Evolutionary conservation across 2,113 vertebrate genomes (phyloP).

Genomic region (Xenopus borealis): DNA sequence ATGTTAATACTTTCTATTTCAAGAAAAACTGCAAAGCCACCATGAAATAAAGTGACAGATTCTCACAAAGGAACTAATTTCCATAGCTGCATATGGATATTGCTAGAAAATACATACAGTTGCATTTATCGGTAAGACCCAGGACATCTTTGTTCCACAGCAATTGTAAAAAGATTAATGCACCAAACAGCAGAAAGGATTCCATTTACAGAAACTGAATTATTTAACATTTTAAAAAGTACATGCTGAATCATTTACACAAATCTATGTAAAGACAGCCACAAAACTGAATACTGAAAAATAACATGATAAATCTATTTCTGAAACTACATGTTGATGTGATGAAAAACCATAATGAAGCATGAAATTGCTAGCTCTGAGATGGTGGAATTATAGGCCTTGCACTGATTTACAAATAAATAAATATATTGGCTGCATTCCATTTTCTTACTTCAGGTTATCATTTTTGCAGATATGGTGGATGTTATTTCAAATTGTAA

Average conservation of each 20-base stretch:
- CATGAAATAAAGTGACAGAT: too few species aligned
- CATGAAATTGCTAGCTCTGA: constrained; percentile 19
- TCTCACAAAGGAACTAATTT: not conserved
- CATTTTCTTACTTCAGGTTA: too few species aligned
- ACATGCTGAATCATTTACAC: not conserved
- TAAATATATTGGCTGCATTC: not conserved
- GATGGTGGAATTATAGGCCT: constrained; percentile 14
- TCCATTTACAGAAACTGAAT: constrained; percentile 7
- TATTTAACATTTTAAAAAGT: constrained; percentile 16
- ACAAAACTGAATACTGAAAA: not conserved
- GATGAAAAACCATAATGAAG: constrained; percentile 30
- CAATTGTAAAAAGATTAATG: not conserved
- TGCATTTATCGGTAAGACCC: not conserved
- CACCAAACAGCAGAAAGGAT: not conserved
- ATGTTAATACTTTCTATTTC: too few species aligned
- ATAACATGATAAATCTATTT: constrained; percentile 11
- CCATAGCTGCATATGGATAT: not conserved
- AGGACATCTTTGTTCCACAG: not conserved
- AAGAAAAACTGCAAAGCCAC: too few species aligned
- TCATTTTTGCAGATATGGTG: too few species aligned
- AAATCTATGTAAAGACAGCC: not conserved
- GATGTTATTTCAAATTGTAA: too few species aligned
- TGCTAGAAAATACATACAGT: not conserved
- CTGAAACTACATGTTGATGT: constrained; percentile 20
- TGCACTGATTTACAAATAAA: not conserved